These are phyloP conservation scores for Drosophila ambigua DNA, from an alignment of 1,140 invertebrate genomes.

Conservation along the genomic window DNA sequence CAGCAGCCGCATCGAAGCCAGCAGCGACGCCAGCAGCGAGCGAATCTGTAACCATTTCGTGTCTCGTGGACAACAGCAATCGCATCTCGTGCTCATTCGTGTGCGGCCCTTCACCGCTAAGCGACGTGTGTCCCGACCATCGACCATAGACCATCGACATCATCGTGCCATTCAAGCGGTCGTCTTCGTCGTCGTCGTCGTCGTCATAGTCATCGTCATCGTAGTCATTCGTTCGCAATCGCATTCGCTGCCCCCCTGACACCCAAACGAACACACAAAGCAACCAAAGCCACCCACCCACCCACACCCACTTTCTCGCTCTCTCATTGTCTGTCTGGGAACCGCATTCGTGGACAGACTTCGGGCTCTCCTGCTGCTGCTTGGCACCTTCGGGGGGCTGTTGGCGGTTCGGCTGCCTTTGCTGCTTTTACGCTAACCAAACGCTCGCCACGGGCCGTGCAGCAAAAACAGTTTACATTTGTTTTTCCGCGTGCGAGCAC, in stretches of 20 bases:
- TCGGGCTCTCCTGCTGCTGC: too few species aligned
- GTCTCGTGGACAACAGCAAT: slow-evolving; percentile 15
- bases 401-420: slow-evolving; percentile 2
- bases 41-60: background rate
- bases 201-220: too few species aligned
- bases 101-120: slow-evolving; percentile 72
- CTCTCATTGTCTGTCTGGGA: background rate
- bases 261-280: too few species aligned
- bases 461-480: slow-evolving; percentile 84
- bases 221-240: too few species aligned
- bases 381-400: too few species aligned
- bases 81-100: slow-evolving; percentile 67
- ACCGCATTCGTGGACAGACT: too few species aligned
- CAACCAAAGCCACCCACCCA: too few species aligned
- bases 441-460: slow-evolving; percentile 53
- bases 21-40: slow-evolving; percentile 16
- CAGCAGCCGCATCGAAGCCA: slow-evolving; percentile 3
- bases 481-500: slow-evolving; percentile 84
- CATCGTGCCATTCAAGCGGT: too few species aligned
- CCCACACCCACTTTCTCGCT: background rate
- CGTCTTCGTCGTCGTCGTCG: too few species aligned
- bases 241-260: too few species aligned
- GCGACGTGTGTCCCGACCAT: slow-evolving; percentile 32
- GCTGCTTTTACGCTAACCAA: slow-evolving; percentile 35
- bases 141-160: too few species aligned